Percentiles rank a stretch among this genome's conserved stretches.
These are phyloP conservation scores for Cnemophilus loriae DNA, from an alignment of 2,113 vertebrate genomes.

Conservation along the genomic window DNA sequence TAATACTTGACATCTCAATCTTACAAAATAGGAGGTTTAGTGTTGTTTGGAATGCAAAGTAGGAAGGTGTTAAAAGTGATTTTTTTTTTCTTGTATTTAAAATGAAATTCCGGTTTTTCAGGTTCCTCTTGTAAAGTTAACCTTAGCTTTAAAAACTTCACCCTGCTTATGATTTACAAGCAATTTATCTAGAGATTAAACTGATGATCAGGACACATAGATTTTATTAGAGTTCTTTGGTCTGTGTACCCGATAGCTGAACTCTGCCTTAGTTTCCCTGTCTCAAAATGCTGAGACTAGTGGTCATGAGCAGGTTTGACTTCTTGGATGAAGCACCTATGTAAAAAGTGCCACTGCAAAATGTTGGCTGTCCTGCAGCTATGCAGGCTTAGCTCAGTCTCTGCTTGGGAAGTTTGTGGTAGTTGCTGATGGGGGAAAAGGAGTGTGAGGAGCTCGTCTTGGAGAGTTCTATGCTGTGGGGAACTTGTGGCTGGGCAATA, in stretches of 20 bases:
- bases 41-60: background rate
- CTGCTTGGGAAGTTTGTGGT: background rate
- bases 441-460: rapidly evolving
- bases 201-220: background rate
- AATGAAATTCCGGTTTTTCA: background rate
- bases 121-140: background rate
- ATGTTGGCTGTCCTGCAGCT: background rate
- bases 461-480: background rate
- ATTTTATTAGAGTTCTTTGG: background rate
- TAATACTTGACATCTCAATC: background rate
- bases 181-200: background rate
- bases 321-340: background rate
- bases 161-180: background rate
- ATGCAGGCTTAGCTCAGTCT: background rate
- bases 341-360: background rate
- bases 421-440: background rate
- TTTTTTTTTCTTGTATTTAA: background rate
- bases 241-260: rapidly evolving
- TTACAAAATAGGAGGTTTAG: background rate
- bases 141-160: background rate
- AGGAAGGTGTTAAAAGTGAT: background rate
- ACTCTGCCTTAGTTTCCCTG: background rate
- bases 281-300: background rate
- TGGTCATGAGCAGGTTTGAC: rapidly evolving
- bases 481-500: background rate